Conservation (phyloP, 2,797 vertebrate species). For the Crocidura indochinensis region DNA sequence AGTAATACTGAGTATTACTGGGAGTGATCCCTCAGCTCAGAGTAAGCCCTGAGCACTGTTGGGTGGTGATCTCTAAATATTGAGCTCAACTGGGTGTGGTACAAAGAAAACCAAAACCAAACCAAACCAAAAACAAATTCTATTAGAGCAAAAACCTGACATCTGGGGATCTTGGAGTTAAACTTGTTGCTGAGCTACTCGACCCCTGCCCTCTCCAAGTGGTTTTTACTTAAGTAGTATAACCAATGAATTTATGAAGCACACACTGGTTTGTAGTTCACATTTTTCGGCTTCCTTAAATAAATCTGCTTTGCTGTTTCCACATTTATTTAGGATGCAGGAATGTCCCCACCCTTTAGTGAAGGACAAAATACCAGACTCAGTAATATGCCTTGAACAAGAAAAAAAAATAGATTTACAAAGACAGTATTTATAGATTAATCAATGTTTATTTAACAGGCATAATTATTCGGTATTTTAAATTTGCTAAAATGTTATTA, state of each 20-base stretch:
- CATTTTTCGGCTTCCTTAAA: neutral
- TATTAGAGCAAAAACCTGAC: conserved; percentile 2
- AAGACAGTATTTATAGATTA: conserved; percentile 36
- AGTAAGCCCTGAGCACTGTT: too few species aligned
- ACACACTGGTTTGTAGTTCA: neutral
- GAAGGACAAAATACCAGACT: neutral
- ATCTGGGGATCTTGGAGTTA: neutral
- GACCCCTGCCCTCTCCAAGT: neutral
- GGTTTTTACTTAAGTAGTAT: conserved; percentile 42
- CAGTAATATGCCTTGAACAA: neutral
- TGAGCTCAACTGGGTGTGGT: too few species aligned
- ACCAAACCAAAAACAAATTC: neutral
- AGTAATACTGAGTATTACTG: too few species aligned
- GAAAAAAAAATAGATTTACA: neutral
- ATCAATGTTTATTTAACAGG: neutral
- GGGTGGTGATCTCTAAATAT: too few species aligned
- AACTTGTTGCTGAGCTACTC: conserved; percentile 6
- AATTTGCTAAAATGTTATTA: too few species aligned
- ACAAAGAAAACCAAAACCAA: too few species aligned
- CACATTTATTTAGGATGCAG: neutral
- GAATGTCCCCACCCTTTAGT: neutral
- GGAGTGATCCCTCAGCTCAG: too few species aligned
- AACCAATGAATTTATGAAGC: conserved; percentile 3
- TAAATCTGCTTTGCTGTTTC: conserved; percentile 14
- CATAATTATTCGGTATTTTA: neutral